Conservation (phyloP, 2,888 invertebrate genomes). For the Dasypogon diadema region DNA sequence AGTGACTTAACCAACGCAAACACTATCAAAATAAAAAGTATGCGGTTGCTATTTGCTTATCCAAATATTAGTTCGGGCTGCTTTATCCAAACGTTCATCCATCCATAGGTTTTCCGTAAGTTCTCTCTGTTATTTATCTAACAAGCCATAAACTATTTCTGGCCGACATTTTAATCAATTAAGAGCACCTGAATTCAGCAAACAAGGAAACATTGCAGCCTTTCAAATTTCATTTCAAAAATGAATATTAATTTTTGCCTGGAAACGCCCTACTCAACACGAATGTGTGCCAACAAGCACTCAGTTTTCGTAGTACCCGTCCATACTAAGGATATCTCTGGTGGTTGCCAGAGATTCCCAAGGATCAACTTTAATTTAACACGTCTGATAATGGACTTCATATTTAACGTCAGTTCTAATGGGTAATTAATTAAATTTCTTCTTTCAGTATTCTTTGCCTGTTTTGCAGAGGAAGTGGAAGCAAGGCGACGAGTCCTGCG, state of each 20-base stretch:
- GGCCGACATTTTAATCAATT: constrained; percentile 20
- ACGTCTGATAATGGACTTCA: constrained; percentile 3
- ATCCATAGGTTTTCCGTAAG: too few species aligned
- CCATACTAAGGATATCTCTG: too few species aligned
- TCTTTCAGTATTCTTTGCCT: constrained; percentile 75
- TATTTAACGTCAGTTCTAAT: neutral
- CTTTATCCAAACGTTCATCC: too few species aligned
- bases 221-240: constrained; percentile 22
- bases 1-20: too few species aligned
- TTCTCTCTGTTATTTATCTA: neutral
- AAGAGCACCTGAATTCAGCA: constrained; percentile 5
- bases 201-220: constrained; percentile 1
- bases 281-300: too few species aligned
- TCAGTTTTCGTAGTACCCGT: too few species aligned
- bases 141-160: neutral
- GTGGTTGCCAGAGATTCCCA: too few species aligned
- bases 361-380: neutral
- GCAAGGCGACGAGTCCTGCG: constrained; percentile 83
- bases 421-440: constrained; percentile 9
- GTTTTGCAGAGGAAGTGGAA: constrained; percentile 79
- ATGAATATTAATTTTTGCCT: constrained; percentile 5
- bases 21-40: too few species aligned
- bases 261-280: neutral
- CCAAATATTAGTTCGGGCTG: too few species aligned
- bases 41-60: too few species aligned